Percentiles rank a stretch among this genome's conserved stretches.
These are phyloP conservation scores for Sinocyclocheilus rhinocerous DNA, from an alignment of 2,113 vertebrate species.

Conservation along the genomic window DNA sequence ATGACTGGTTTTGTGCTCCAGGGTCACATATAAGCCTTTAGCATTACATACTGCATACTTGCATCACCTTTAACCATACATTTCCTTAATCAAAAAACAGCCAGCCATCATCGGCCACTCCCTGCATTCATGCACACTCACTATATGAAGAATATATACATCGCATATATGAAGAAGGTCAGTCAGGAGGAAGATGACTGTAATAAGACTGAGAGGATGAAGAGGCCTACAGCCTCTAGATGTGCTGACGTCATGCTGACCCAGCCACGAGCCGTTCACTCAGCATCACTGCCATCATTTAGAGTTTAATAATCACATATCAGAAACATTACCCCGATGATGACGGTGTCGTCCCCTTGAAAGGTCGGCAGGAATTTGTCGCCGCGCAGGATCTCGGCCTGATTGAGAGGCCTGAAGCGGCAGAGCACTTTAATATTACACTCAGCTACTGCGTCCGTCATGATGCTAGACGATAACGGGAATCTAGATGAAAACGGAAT, in stretches of 20 bases:
- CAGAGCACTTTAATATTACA: slow-evolving; percentile 96
- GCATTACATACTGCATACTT: background rate
- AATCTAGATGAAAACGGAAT: background rate
- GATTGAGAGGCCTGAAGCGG: slow-evolving; percentile 89
- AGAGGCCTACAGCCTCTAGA: background rate
- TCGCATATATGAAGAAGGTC: background rate
- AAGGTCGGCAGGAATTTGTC: slow-evolving; percentile 91
- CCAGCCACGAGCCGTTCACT: background rate
- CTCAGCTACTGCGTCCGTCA: slow-evolving; percentile 85
- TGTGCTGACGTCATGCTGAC: slow-evolving; percentile 20
- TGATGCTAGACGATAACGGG: slow-evolving; percentile 51
- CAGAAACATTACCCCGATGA: slow-evolving; percentile 80
- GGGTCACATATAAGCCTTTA: no score
- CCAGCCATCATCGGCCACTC: background rate
- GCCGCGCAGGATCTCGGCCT: slow-evolving; percentile 85
- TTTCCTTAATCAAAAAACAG: no score
- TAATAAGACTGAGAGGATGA: background rate
- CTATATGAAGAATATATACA: background rate
- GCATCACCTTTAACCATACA: no score
- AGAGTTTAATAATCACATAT: slow-evolving; percentile 38
- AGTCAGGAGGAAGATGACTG: background rate
- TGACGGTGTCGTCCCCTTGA: slow-evolving; percentile 86
- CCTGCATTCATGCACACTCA: background rate
- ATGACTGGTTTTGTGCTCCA: no score
- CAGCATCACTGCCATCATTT: background rate